Evolutionary conservation across 1,140 invertebrate species (phyloP), one percentile per base, ranked within the genome.

Genomic region (Cydia amplana): DNA sequence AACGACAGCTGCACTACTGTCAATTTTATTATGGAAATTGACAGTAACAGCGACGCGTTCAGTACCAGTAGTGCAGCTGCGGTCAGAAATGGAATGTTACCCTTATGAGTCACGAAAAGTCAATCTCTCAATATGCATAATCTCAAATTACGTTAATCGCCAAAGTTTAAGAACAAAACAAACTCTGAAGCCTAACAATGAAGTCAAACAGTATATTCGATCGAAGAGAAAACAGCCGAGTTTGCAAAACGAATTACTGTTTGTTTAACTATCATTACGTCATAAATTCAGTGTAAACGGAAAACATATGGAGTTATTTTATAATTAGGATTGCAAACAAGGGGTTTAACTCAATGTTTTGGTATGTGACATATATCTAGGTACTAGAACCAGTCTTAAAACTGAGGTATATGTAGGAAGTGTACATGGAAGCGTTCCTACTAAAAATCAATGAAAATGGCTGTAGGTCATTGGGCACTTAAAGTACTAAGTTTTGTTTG

Each of bases 181-280:
- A 55, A 55, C 51, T 16, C 23, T 1, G 20, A 64, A 65, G 64
- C 36, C 25, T 16, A 65, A 51, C 49, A 51, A 51, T 51, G 49
- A 65, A 67, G 25, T 67, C 64, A 67, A 67, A 67, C 64, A 67
- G 64, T 36, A 67, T 18, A 67, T 32, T 67, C 32, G 25, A 67
- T 67, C 64, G 64, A 32, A 25, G 25, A 25, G 64, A 67, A 67
- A 67, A 67, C 28, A 67, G 23, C 0, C 16, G 51, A 55, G 51
- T 18, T 67, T 32, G 28, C 64, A 32, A 67, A 67, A 67, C 28
- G 64, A 36, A 32, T 67, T 67, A 67, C 64, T 36, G 64, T 18
- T 67, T 67, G 64, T 67, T 67, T 67, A 25, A 67, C 28, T 36
- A 67, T 67, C 64, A 67, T 67, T 67, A 67, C 64, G 64, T 67